Conservation (phyloP, 2,113 vertebrate genomes). For the Pangasianodon gigas region DNA sequence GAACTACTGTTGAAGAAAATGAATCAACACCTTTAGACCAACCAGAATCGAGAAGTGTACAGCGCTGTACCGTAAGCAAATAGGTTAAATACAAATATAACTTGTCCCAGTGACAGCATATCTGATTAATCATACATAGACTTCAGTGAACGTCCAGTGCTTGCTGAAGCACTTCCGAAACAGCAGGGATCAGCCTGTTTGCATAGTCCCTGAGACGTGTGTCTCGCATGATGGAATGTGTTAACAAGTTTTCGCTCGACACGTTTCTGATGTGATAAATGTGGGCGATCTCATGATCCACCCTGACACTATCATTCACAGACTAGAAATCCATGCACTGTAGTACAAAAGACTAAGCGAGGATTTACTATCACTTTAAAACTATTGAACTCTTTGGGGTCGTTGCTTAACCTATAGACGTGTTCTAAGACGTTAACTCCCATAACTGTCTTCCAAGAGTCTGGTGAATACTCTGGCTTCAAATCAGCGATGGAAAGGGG, state of each 20-base stretch:
- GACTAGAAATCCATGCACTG: slow-evolving; percentile 58
- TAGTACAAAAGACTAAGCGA: slow-evolving; percentile 28
- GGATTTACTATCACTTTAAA: slow-evolving; percentile 66
- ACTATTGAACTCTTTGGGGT: not conserved
- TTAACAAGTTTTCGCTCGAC: fast-evolving
- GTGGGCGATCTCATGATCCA: slow-evolving; percentile 41
- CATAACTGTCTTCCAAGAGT: slow-evolving; percentile 56
- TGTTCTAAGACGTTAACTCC: slow-evolving; percentile 74
- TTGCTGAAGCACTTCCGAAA: slow-evolving; percentile 48
- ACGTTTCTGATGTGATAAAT: slow-evolving; percentile 60
- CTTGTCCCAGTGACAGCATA: not conserved
- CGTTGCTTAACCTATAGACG: slow-evolving; percentile 54
- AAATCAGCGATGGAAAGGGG: not conserved
- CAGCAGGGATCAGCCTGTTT: slow-evolving; percentile 11
- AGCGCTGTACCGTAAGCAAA: not conserved
- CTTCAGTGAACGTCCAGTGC: not conserved
- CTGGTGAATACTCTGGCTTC: not conserved
- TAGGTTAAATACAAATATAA: not conserved
- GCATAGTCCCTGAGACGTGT: slow-evolving; percentile 52
- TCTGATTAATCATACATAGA: not conserved
- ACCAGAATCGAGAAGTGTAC: no score
- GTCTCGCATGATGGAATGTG: slow-evolving; percentile 34
- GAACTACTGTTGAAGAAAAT: not conserved
- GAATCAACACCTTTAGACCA: not conserved
- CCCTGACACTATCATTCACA: not conserved